phyloP scores from a whole-genome alignment of 1,140 invertebrate species.

The Sweltsa coloradensis region DNA sequence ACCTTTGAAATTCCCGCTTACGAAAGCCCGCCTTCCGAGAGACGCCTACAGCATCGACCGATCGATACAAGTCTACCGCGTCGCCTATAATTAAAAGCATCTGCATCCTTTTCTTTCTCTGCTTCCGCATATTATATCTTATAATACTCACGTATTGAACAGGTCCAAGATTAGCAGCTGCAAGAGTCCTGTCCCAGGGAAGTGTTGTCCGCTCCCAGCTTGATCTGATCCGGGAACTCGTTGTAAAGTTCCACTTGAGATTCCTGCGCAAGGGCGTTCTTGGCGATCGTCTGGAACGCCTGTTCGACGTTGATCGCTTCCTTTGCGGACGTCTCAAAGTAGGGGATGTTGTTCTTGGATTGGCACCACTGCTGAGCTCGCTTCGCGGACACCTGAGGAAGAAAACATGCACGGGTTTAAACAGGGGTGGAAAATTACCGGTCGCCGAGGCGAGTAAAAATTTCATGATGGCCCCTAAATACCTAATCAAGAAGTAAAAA shows the following conservation, averaged over 20 bases:
- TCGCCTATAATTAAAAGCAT: too few species aligned
- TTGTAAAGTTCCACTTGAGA: slow-evolving; percentile 83
- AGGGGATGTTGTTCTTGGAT: slow-evolving; percentile 96
- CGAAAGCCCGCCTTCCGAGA: too few species aligned
- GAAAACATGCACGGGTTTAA: slow-evolving; percentile 13
- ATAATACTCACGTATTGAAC: too few species aligned
- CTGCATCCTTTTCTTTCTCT: too few species aligned
- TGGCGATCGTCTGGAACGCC: slow-evolving; percentile 95
- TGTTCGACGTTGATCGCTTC: slow-evolving; percentile 96
- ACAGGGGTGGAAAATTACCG: too few species aligned
- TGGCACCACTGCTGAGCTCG: slow-evolving; percentile 98
- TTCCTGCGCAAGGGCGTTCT: slow-evolving; percentile 86
- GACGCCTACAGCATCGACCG: too few species aligned
- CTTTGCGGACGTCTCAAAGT: slow-evolving; percentile 98
- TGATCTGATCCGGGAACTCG: slow-evolving; percentile 96
- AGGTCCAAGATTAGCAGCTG: slow-evolving; percentile 58
- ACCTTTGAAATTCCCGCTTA: too few species aligned
- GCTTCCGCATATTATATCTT: too few species aligned
- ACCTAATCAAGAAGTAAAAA: too few species aligned
- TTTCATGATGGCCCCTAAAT: too few species aligned
- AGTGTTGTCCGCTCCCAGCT: slow-evolving; percentile 48
- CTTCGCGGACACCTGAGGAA: slow-evolving; percentile 71
- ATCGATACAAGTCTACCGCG: too few species aligned
- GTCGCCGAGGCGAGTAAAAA: too few species aligned
- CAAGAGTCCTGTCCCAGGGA: slow-evolving; percentile 59